These are phyloP conservation scores for Zingel zingel DNA, from an alignment of 2,113 vertebrate species.

Conservation along the genomic window DNA sequence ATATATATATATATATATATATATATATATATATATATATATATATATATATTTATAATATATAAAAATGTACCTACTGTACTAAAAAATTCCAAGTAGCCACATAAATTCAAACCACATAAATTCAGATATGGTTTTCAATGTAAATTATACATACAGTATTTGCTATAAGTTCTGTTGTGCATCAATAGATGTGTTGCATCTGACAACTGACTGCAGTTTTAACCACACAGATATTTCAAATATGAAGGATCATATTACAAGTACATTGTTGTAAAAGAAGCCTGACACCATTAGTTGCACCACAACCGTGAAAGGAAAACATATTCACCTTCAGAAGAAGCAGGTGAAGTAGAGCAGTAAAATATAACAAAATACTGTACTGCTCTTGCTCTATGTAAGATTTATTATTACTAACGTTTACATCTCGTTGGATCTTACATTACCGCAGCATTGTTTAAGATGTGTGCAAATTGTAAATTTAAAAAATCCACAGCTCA, in stretches of 20 bases:
- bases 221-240: not conserved
- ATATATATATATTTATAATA: no score
- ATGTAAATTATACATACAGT: no score
- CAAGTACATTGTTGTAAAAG: not conserved
- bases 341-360: not conserved
- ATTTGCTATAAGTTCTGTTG: no score
- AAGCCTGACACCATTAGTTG: not conserved
- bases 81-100: no score
- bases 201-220: not conserved
- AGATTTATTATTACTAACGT: not conserved
- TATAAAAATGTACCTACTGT: no score
- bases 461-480: not conserved
- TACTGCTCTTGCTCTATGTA: not conserved
- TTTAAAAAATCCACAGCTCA: not conserved
- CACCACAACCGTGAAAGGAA: not conserved
- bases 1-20: no score
- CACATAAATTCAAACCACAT: no score
- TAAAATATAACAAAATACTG: not conserved
- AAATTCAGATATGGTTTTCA: no score
- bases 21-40: no score
- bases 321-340: not conserved
- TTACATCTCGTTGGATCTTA: not conserved
- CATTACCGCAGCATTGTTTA: not conserved
- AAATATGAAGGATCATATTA: not conserved
- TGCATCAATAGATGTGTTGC: not conserved